A percentile compares a stretch with the other conserved stretches of the same genome.
Conservation (phyloP, 2,113 vertebrate genomes). For the Carollia perspicillata region DNA sequence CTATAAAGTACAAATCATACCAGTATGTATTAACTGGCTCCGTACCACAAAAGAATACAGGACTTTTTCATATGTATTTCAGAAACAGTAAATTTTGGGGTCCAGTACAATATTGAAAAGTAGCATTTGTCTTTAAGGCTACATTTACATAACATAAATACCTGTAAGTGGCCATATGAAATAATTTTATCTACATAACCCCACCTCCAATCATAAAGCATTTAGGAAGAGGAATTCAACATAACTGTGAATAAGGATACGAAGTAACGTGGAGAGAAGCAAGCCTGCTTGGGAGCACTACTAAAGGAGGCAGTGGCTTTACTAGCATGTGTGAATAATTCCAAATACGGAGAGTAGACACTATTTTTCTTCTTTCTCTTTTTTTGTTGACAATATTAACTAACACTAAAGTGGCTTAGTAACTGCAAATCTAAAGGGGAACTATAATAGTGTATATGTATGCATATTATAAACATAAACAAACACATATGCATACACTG, state of each 20-base stretch:
- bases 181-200: neutral
- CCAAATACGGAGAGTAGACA: neutral
- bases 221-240: neutral
- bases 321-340: neutral
- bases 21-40: neutral
- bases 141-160: neutral
- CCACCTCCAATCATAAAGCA: neutral
- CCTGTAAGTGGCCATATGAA: neutral
- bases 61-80: neutral
- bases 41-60: neutral
- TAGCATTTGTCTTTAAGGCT: neutral
- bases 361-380: neutral
- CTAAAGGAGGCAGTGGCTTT: neutral
- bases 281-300: neutral
- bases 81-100: neutral
- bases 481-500: neutral
- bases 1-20: neutral
- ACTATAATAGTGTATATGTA: neutral
- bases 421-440: neutral
- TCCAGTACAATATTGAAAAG: neutral
- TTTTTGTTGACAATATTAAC: neutral
- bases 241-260: neutral
- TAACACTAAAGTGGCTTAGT: neutral
- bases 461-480: neutral
- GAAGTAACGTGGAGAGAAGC: neutral